These are phyloP conservation scores for Orbicella faveolata DNA, from an alignment of 64 coral and sea anemone species.

Conservation along the genomic window DNA sequence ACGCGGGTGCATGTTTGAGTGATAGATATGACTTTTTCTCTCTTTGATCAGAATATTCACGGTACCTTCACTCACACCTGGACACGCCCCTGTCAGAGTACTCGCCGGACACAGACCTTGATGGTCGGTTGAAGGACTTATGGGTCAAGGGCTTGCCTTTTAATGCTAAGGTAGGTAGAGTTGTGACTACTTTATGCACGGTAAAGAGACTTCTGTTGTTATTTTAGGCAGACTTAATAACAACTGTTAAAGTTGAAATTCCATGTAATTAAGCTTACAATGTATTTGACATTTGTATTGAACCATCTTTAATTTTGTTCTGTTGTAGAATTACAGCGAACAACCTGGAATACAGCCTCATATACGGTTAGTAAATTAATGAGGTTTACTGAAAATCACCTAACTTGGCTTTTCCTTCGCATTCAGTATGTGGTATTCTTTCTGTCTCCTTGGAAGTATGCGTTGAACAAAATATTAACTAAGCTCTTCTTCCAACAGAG, in stretches of 20 bases:
- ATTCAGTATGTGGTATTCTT: not conserved
- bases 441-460: not conserved
- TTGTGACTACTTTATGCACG: not conserved
- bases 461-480: not conserved
- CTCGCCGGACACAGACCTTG: slow-evolving; percentile 62
- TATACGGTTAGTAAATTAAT: slow-evolving; percentile 43
- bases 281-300: not conserved
- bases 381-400: not conserved
- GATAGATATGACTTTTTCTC: no score
- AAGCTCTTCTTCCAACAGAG: not conserved
- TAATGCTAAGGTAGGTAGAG: slow-evolving; percentile 41
- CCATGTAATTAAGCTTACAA: no score
- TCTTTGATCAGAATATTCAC: slow-evolving; percentile 71
- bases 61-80: slow-evolving; percentile 75
- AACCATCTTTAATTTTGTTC: not conserved
- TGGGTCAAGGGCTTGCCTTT: slow-evolving; percentile 91
- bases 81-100: slow-evolving; percentile 64
- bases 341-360: slow-evolving; percentile 83
- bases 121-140: slow-evolving; percentile 73
- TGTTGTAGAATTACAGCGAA: slow-evolving; percentile 87
- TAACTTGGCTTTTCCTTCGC: no score
- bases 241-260: no score
- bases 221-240: no score
- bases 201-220: not conserved
- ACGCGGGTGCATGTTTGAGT: no score